A percentile compares a stretch with the other conserved stretches of the same genome.
These are phyloP conservation scores for Zaprionus nigranus DNA, from an alignment of 1,140 invertebrate species.

Conservation along the genomic window DNA sequence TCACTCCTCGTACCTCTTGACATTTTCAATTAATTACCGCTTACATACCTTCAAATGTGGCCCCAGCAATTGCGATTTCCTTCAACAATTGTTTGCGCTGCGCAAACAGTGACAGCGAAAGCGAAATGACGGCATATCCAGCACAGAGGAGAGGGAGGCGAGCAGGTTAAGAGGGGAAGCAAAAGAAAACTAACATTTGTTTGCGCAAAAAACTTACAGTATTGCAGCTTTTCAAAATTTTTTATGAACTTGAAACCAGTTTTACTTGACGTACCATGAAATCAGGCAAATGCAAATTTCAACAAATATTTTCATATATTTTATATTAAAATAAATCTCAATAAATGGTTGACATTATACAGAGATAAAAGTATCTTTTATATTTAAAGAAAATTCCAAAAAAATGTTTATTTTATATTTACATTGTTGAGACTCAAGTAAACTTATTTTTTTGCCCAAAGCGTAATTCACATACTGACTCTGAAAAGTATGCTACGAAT, in stretches of 20 bases:
- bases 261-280: background rate
- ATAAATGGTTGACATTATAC: background rate
- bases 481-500: constrained; percentile 35
- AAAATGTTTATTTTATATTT: no score
- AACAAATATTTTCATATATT: background rate
- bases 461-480: background rate
- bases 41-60: constrained; percentile 20
- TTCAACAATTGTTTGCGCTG: constrained; percentile 36
- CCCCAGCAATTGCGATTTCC: constrained; percentile 19
- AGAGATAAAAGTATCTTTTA: background rate
- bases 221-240: background rate
- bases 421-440: background rate
- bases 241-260: background rate
- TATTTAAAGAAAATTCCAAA: background rate
- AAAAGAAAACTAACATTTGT: constrained; percentile 35
- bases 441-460: background rate
- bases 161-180: background rate
- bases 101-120: constrained; percentile 19
- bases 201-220: background rate
- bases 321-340: background rate
- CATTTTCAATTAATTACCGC: constrained; percentile 43
- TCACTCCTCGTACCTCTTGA: constrained; percentile 1
- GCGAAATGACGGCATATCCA: background rate
- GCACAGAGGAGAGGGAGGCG: background rate
- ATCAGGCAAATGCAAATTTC: background rate